Evolutionary conservation across 1,140 invertebrate genomes (phyloP).

Genomic region (Ceratosolen solmsi): DNA sequence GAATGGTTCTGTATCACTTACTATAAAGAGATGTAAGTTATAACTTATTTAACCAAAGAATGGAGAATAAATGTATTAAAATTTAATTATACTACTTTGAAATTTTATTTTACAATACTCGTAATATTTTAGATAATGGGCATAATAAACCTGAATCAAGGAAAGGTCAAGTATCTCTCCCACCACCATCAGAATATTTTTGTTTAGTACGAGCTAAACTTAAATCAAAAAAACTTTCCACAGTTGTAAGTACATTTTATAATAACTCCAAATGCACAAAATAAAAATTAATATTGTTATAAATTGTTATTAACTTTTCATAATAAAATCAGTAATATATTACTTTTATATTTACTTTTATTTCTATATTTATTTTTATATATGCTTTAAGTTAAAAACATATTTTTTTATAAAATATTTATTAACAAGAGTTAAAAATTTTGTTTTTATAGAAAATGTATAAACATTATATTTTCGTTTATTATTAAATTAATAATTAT

Average conservation of each 20-base stretch:
- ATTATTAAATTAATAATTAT: conserved; percentile 22
- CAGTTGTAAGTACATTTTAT: conserved; percentile 76
- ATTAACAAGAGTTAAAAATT: no score
- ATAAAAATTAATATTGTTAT: conserved; percentile 1
- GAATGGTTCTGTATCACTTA: conserved; percentile 79
- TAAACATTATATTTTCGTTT: background rate
- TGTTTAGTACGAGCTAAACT: conserved; percentile 82
- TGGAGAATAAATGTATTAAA: background rate
- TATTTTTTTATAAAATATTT: no score
- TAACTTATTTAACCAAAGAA: conserved; percentile 21
- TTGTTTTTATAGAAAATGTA: no score
- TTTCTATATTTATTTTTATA: no score
- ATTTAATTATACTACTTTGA: background rate
- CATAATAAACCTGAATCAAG: conserved; percentile 80
- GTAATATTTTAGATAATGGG: conserved; percentile 80
- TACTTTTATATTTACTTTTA: no score
- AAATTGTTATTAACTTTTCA: no score
- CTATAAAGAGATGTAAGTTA: conserved; percentile 81
- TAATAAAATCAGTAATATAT: no score
- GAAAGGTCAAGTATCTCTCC: conserved; percentile 74
- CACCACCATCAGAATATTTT: conserved; percentile 80
- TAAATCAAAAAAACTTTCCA: conserved; percentile 85
- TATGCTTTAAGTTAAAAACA: no score
- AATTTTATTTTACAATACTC: background rate
- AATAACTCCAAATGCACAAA: no score